Base-by-base conservation (phyloP, 2,888 invertebrate genomes). In the Agrilus mali region DNA sequence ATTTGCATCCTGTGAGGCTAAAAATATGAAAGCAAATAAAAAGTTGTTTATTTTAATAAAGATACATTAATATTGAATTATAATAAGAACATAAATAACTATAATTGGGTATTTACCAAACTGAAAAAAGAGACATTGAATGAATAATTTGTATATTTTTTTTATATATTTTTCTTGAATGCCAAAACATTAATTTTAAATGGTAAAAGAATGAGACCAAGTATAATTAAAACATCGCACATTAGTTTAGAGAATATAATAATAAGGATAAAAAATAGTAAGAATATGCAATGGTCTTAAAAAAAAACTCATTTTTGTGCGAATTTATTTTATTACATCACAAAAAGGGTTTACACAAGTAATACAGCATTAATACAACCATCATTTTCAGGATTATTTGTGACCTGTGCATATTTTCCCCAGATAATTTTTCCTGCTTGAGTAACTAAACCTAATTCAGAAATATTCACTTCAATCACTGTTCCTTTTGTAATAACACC, bases 341-440 rank as follows among this genome's bases (percentile, higher is more conserved):
- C 10, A 8, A 7, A 27, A 27, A 42, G 38, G 37, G 42, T 40
- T 80, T 78, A 97, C 51, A 98, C 89, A 65, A 99, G 75, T 47
- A 99, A 75, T 47, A 99, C 90, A 62, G 97, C 96, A 73, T 99
- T 99, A 47, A 99, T 95, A 61, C 96, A 97, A 14, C 98, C 98
- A 74, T 98, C 98, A 70, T 98, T 98, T 68, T 98, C 98, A 0
- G 98, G 98, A 70, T 97, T 92, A 68, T 99, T 99, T 0, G 97
- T 97, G 14, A 98, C 96, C 69, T 97, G 98, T 0, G 98, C 98
- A 65, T 94, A 98, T 74, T 99, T 98, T 46, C 97, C 98, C 98
- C 98, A 98, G 1, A 99, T 93, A 38, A 99, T 95, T 77, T 96
- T 99, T 47, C 98, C 98, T 7, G 92, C 88, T 65, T 96, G 95